These are phyloP conservation scores for Drosophila trapezifrons DNA, from an alignment of 1,140 invertebrate genomes.

Conservation along the genomic window DNA sequence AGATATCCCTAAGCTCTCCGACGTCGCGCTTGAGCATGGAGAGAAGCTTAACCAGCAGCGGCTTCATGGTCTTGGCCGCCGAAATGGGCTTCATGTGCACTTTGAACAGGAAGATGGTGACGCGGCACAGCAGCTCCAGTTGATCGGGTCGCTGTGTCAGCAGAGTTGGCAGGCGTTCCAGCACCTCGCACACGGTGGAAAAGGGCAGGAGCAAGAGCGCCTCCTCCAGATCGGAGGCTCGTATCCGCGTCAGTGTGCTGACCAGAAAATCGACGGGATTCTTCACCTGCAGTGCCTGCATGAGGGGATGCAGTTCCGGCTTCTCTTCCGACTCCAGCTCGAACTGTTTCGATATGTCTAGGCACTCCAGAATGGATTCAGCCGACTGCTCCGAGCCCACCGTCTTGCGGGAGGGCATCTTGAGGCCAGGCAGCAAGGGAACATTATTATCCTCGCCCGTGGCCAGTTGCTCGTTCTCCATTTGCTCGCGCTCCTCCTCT, in stretches of 20 bases:
- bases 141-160: slow-evolving; percentile 88
- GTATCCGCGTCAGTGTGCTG: slow-evolving; percentile 91
- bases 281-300: slow-evolving; percentile 90
- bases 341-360: slow-evolving; percentile 91
- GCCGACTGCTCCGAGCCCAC: slow-evolving; percentile 95
- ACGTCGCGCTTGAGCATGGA: slow-evolving; percentile 63
- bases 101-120: slow-evolving; percentile 92
- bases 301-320: slow-evolving; percentile 88
- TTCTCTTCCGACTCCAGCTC: slow-evolving; percentile 85
- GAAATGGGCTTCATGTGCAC: slow-evolving; percentile 94
- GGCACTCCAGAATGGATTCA: slow-evolving; percentile 94
- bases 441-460: slow-evolving; percentile 89
- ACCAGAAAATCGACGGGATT: slow-evolving; percentile 92
- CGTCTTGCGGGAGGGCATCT: slow-evolving; percentile 94
- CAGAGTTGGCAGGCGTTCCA: slow-evolving; percentile 89
- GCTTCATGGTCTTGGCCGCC: slow-evolving; percentile 88
- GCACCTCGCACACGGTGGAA: slow-evolving; percentile 90
- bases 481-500: slow-evolving; percentile 91
- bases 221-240: slow-evolving; percentile 95
- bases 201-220: slow-evolving; percentile 94
- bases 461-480: slow-evolving; percentile 89
- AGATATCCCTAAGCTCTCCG: slow-evolving; percentile 87
- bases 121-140: slow-evolving; percentile 90
- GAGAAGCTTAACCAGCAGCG: slow-evolving; percentile 86
- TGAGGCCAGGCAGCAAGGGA: slow-evolving; percentile 89